Percentiles rank a stretch among this genome's conserved stretches.
phyloP scores from a whole-genome alignment of 2,797 vertebrate species.

The Strix occidentalis region DNA sequence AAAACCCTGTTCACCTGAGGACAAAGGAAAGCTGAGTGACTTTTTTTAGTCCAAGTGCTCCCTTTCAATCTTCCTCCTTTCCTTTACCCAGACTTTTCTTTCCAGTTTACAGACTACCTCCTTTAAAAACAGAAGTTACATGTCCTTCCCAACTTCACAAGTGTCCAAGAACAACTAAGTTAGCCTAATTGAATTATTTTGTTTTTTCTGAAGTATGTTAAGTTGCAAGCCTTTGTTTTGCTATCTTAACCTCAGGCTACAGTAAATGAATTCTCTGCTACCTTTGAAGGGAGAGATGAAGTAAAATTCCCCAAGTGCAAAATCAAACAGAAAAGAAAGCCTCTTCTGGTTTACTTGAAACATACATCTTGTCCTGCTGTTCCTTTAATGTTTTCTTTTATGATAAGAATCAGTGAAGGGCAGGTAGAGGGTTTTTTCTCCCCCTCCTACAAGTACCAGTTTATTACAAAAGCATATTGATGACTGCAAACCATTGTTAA shows the following conservation, averaged over 20 bases:
- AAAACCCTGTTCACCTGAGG: background rate
- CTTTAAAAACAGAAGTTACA: background rate
- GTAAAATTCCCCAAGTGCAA: constrained; percentile 84
- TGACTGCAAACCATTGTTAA: constrained; percentile 7
- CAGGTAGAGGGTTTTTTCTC: constrained; percentile 57
- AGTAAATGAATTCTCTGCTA: constrained; percentile 87
- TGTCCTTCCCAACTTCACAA: constrained; percentile 55
- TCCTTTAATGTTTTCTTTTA: constrained; percentile 81
- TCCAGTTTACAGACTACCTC: background rate
- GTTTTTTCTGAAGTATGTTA: constrained; percentile 74
- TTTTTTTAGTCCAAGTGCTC: background rate
- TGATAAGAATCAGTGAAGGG: constrained; percentile 78
- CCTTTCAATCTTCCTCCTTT: background rate
- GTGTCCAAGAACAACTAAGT: constrained; percentile 65
- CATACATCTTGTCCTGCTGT: constrained; percentile 78
- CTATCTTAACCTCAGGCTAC: constrained; percentile 79
- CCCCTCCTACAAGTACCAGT: background rate
- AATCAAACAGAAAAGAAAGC: constrained; percentile 85
- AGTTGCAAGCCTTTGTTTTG: constrained; percentile 81
- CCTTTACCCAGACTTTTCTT: background rate
- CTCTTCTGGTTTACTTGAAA: constrained; percentile 80
- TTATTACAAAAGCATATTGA: constrained; percentile 31
- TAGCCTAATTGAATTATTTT: constrained; percentile 82
- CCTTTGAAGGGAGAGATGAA: constrained; percentile 86
- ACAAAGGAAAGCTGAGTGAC: background rate